Evolutionary conservation across 2,797 vertebrate species (phyloP).

Genomic region (Amblyraja radiata): DNA sequence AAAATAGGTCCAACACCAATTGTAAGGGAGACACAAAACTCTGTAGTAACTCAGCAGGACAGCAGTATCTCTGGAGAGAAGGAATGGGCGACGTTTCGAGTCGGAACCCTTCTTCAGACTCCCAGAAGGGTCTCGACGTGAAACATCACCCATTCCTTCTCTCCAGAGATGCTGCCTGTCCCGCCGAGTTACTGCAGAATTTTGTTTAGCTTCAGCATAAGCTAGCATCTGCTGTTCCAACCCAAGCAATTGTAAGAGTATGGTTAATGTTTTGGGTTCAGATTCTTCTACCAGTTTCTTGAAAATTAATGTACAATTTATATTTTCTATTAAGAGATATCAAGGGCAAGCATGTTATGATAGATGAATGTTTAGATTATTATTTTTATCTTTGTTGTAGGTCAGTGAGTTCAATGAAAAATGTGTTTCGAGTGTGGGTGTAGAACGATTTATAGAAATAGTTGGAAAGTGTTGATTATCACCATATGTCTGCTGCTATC

Average conservation of each 20-base stretch:
- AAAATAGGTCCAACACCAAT: too few species aligned
- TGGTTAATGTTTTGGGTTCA: slow-evolving; percentile 2
- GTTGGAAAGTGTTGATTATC: slow-evolving; percentile 31
- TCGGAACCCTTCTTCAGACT: too few species aligned
- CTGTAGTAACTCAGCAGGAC: too few species aligned
- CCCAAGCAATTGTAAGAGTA: background rate
- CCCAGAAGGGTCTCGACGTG: too few species aligned
- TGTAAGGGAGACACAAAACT: too few species aligned
- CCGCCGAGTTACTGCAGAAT: too few species aligned
- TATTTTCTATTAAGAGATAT: slow-evolving; percentile 10
- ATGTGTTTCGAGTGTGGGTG: slow-evolving; percentile 35
- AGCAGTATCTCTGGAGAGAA: too few species aligned
- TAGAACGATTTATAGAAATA: slow-evolving; percentile 34
- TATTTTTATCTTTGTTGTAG: slow-evolving; percentile 33
- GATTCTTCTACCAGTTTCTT: background rate
- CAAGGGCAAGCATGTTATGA: slow-evolving; percentile 21
- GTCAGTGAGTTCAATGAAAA: slow-evolving; percentile 37
- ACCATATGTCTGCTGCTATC: slow-evolving; percentile 36
- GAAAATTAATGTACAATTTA: background rate
- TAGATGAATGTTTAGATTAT: slow-evolving; percentile 33
- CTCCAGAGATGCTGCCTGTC: too few species aligned
- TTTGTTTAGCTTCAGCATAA: too few species aligned
- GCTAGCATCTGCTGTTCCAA: too few species aligned
- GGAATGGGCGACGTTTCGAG: too few species aligned
- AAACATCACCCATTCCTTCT: too few species aligned